phyloP scores from a whole-genome alignment of 1,140 invertebrate species.

The Probaryconus sp. region DNA sequence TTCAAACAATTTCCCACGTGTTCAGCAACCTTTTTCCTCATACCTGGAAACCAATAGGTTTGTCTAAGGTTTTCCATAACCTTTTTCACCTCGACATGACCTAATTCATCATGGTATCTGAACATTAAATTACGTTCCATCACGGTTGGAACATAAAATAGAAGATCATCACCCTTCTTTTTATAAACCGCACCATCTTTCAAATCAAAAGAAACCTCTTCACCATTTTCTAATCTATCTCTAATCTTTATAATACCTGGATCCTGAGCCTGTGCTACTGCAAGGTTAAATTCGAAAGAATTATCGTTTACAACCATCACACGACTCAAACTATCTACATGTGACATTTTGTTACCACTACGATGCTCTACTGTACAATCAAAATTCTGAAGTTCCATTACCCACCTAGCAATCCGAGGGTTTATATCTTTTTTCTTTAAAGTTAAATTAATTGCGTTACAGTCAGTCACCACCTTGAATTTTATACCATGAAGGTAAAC shows the following conservation, averaged over 20 bases:
- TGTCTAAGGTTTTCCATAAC: not conserved
- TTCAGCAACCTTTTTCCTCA: not conserved
- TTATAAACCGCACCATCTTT: constrained; percentile 21
- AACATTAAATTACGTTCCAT: constrained; percentile 49
- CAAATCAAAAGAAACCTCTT: constrained; percentile 21
- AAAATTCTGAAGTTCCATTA: constrained; percentile 46
- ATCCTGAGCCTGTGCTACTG: constrained; percentile 21
- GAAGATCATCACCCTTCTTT: constrained; percentile 1
- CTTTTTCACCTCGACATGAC: constrained; percentile 52
- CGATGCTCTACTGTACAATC: constrained; percentile 55
- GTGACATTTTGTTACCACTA: constrained; percentile 31
- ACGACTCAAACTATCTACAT: constrained; percentile 62
- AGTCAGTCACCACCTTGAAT: constrained; percentile 76
- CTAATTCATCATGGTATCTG: constrained; percentile 41
- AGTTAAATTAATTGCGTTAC: constrained; percentile 66
- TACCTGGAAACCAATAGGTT: constrained; percentile 22
- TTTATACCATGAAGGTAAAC: constrained; percentile 73
- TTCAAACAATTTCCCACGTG: constrained; percentile 24
- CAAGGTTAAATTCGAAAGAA: constrained; percentile 12
- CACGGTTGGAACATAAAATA: constrained; percentile 21
- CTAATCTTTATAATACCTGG: not conserved
- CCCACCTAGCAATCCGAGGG: constrained; percentile 70
- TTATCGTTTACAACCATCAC: constrained; percentile 34
- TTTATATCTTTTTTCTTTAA: constrained; percentile 66
- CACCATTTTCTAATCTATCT: not conserved